Percentiles rank a stretch among this genome's conserved stretches.
Evolutionary conservation across 2,888 invertebrate species (phyloP).

Genomic region (Oscheius sp.): DNA sequence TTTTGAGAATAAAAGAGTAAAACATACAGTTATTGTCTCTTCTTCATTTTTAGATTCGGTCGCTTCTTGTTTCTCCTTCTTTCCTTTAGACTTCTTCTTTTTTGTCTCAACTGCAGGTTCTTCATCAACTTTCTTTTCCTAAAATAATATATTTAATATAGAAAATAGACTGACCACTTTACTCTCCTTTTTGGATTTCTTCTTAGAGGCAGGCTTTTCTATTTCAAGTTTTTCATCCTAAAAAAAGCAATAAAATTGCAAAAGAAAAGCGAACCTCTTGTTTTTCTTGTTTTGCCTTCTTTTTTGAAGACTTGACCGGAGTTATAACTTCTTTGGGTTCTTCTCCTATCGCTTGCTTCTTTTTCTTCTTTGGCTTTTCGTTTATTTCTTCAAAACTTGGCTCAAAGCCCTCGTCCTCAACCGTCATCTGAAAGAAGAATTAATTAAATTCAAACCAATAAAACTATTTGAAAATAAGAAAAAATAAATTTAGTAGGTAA

Average conservation of each 20-base stretch:
- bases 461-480: background rate
- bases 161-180: background rate
- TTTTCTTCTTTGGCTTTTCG: conserved; percentile 34
- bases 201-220: no score
- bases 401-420: conserved; percentile 49
- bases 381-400: conserved; percentile 43
- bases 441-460: background rate
- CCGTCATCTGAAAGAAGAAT: conserved; percentile 16
- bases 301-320: background rate
- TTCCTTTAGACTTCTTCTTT: conserved; percentile 4
- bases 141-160: background rate
- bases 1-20: no score
- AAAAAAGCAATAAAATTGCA: background rate
- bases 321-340: background rate
- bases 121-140: background rate
- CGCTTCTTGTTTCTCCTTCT: background rate
- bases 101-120: background rate
- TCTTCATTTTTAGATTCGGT: no score
- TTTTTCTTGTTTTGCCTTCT: conserved; percentile 3
- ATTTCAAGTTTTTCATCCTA: background rate
- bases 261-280: background rate
- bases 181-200: background rate
- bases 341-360: conserved; percentile 27
- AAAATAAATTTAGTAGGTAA: background rate
- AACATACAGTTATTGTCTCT: no score